Evolutionary conservation across 37 sponge, comb jelly and placozoan genomes (phyloP), one percentile per base, ranked within the genome.

Genomic region (Lycopodina hypogea): DNA sequence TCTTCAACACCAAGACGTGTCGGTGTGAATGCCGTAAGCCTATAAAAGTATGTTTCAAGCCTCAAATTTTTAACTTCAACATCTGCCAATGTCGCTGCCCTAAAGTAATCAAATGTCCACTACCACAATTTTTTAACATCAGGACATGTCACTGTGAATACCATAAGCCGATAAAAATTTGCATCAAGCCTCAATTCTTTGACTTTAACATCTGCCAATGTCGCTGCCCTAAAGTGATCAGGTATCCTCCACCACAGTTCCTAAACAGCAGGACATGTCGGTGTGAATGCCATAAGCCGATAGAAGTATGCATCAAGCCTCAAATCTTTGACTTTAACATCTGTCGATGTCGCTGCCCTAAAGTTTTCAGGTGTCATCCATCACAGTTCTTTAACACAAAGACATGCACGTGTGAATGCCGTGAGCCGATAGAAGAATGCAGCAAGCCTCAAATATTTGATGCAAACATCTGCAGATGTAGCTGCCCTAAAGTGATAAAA

Each of bases 401-500:
- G 3, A 76, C 66, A 17, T 84, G 85, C 60, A 55, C 4, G 21
- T 88, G 80, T 73, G 74, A 67, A 51, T 88, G 81, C 39, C 70
- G 48, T 23, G 17, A 6, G 2, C n/a, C 7, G 9, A 6, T 14
- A 18, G 14, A 9, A 42, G 35, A 2, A 9, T 41, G 42, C 48
- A 1, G 4, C 28, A 17, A 11, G 2, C 24, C 6, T 1, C 71
- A 70, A 4, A 19, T 70, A 2, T 70, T 59, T 56, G 62, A 76
- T 26, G 12, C 4, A 3, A 76, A 23, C 2, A 60, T 3, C 42
- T 76, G 76, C 57, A 56, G 3, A 19, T 76, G 74, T 28, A 19
- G 1, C 14, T 73, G 74, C 56, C 40, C 18, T 15, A 53, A 8
- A 23, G n/a, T 23, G 51, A 3, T 35, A 3, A 45, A 42, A 24